phyloP scores from a whole-genome alignment of 2,888 invertebrate species.

The Synergus japonicus region DNA sequence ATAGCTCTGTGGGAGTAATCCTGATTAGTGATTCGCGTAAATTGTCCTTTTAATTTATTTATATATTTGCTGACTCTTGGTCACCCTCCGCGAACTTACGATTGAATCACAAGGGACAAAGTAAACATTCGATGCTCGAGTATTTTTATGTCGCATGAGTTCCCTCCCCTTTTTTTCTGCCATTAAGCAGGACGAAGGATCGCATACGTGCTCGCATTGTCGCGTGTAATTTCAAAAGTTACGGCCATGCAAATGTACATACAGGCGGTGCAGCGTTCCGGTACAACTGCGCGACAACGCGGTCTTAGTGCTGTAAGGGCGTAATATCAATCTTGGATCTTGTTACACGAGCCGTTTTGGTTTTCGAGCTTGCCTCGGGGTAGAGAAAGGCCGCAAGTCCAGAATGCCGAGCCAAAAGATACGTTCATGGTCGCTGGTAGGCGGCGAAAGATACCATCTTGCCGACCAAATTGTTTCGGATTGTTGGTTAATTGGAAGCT shows the following conservation, averaged over 20 bases:
- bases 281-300: slow-evolving; percentile 57
- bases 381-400: slow-evolving; percentile 58
- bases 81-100: slow-evolving; percentile 5
- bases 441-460: slow-evolving; percentile 68
- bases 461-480: slow-evolving; percentile 74
- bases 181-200: slow-evolving; percentile 26
- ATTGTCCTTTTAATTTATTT: slow-evolving; percentile 17
- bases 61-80: neutral
- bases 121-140: slow-evolving; percentile 24
- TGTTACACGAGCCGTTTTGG: slow-evolving; percentile 60
- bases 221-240: slow-evolving; percentile 51
- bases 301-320: slow-evolving; percentile 55
- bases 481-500: slow-evolving; percentile 75
- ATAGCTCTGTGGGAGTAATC: neutral
- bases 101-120: slow-evolving; percentile 34
- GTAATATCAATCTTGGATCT: slow-evolving; percentile 62
- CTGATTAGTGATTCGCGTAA: slow-evolving; percentile 14
- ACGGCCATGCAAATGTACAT: slow-evolving; percentile 43
- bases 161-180: slow-evolving; percentile 8
- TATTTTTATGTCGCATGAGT: slow-evolving; percentile 16
- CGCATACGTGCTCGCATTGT: slow-evolving; percentile 44
- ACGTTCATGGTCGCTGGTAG: slow-evolving; percentile 59
- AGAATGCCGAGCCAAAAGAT: slow-evolving; percentile 58
- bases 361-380: slow-evolving; percentile 55
- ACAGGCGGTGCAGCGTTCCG: slow-evolving; percentile 50